Evolutionary conservation across 2,888 invertebrate genomes (phyloP).

Genomic region (Rhingia campestris): DNA sequence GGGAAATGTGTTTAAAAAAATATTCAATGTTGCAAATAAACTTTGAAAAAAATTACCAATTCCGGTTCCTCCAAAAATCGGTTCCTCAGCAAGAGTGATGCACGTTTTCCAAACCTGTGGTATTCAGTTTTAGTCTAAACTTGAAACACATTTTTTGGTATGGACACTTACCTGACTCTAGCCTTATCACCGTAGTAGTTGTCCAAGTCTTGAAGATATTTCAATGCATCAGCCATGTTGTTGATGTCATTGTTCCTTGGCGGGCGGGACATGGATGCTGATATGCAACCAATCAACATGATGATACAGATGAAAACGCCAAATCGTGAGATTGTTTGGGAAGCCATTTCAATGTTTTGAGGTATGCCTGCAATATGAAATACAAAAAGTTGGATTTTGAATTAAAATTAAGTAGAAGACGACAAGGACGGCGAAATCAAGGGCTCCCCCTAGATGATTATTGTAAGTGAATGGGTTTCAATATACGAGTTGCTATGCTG

Average conservation of each 20-base stretch:
- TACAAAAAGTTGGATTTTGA: background rate
- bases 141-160: background rate
- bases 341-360: constrained; percentile 46
- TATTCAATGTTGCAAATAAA: background rate
- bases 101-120: constrained; percentile 81
- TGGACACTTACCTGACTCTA: constrained; percentile 85
- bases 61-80: constrained; percentile 77
- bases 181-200: constrained; percentile 87
- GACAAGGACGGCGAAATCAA: background rate
- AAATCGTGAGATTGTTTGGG: constrained; percentile 63
- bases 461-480: too few species aligned
- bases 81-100: constrained; percentile 77
- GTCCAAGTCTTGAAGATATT: constrained; percentile 87
- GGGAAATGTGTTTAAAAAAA: constrained; percentile 12
- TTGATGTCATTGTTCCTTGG: constrained; percentile 84
- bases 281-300: constrained; percentile 69
- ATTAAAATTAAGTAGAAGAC: constrained; percentile 8
- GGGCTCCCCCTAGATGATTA: too few species aligned
- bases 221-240: constrained; percentile 87
- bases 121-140: background rate
- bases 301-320: constrained; percentile 71
- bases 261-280: constrained; percentile 80
- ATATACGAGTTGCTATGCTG: too few species aligned
- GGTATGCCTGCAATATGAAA: constrained; percentile 4
- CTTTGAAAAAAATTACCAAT: constrained; percentile 71